Conservation (phyloP, 1,140 invertebrate genomes). For the Leptopilina clavipes region DNA sequence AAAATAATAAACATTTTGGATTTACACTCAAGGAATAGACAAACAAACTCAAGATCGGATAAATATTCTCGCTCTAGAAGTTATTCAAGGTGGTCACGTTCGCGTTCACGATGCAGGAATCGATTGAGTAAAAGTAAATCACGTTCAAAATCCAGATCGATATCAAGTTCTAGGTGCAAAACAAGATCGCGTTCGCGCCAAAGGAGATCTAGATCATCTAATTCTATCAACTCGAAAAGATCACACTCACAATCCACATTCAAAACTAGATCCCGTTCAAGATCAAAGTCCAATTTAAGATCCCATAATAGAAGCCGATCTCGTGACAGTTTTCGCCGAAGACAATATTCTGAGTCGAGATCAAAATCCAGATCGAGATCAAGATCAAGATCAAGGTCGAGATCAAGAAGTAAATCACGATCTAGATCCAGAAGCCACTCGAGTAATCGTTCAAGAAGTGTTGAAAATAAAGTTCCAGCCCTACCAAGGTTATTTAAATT, state of each 20-base stretch:
- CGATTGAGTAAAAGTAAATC: constrained; percentile 66
- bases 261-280: constrained; percentile 64
- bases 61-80: constrained; percentile 65
- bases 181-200: constrained; percentile 64
- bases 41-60: constrained; percentile 57
- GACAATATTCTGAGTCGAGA: constrained; percentile 61
- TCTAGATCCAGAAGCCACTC: constrained; percentile 69
- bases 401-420: constrained; percentile 65
- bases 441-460: constrained; percentile 66
- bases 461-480: constrained; percentile 66
- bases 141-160: constrained; percentile 68
- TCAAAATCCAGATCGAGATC: constrained; percentile 63
- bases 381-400: constrained; percentile 53
- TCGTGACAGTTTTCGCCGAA: constrained; percentile 62
- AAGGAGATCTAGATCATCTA: constrained; percentile 46
- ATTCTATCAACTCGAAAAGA: constrained; percentile 15
- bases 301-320: constrained; percentile 66
- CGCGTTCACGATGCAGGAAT: constrained; percentile 68
- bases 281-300: constrained; percentile 67
- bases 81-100: constrained; percentile 61
- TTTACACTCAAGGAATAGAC: constrained; percentile 53
- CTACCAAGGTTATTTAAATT: constrained; percentile 66
- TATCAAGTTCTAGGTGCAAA: constrained; percentile 66
- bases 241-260: constrained; percentile 50
- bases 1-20: not conserved